Evolutionary conservation across 2,888 invertebrate genomes (phyloP).

Genomic region (Brenthis hecate): DNA sequence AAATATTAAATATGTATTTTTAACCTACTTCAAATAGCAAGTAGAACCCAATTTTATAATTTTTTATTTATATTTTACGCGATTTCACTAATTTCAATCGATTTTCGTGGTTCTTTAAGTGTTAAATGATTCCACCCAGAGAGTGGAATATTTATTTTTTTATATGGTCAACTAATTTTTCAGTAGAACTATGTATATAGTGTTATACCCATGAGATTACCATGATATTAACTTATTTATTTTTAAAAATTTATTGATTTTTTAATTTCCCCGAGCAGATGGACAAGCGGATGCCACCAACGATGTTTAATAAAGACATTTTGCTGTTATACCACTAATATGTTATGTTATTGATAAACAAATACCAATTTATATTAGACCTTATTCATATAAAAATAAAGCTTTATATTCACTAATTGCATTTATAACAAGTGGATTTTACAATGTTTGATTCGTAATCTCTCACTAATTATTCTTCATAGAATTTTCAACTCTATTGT

Average conservation of each 20-base stretch:
- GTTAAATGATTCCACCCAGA: no score
- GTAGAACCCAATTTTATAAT: no score
- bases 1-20: no score
- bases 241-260: not conserved
- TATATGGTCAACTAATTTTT: no score
- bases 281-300: slow-evolving; percentile 57
- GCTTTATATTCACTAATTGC: slow-evolving; percentile 27
- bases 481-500: not conserved
- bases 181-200: no score
- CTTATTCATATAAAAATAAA: slow-evolving; percentile 20
- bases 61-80: no score
- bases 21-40: no score
- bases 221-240: not conserved
- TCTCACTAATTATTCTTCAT: not conserved
- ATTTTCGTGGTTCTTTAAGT: no score
- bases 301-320: slow-evolving; percentile 72
- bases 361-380: slow-evolving; percentile 38
- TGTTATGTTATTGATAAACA: slow-evolving; percentile 54
- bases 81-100: no score
- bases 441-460: slow-evolving; percentile 7
- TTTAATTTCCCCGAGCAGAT: slow-evolving; percentile 26
- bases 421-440: slow-evolving; percentile 37
- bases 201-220: not conserved
- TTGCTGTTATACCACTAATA: slow-evolving; percentile 59
- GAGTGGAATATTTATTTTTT: no score